phyloP scores from a whole-genome alignment of 1,140 invertebrate genomes.

The Lasioglossum albipes region DNA sequence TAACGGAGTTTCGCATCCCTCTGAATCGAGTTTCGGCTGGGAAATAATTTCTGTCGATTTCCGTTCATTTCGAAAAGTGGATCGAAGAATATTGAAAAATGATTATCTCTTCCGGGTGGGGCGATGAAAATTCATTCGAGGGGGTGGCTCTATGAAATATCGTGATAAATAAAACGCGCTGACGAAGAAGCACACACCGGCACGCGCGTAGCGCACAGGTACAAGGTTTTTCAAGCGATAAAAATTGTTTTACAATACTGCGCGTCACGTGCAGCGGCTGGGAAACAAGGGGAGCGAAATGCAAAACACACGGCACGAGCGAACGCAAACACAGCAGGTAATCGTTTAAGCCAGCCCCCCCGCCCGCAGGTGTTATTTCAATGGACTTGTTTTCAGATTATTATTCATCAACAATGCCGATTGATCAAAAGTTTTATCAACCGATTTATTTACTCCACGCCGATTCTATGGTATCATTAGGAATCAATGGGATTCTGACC shows the following conservation, averaged over 20 bases:
- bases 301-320: constrained; percentile 21
- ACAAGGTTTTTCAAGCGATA: constrained; percentile 19
- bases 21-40: neutral
- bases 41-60: neutral
- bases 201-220: neutral
- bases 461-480: neutral
- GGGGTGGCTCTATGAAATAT: neutral
- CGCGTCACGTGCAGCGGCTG: constrained; percentile 26
- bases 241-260: constrained; percentile 44
- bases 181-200: neutral
- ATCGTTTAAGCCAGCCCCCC: constrained; percentile 10
- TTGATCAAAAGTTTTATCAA: neutral
- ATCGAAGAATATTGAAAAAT: neutral
- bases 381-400: constrained; percentile 13
- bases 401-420: neutral
- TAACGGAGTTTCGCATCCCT: too few species aligned
- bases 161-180: constrained; percentile 4
- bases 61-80: neutral
- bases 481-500: too few species aligned
- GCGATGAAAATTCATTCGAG: neutral
- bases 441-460: neutral
- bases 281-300: constrained; percentile 39
- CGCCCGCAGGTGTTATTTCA: constrained; percentile 2
- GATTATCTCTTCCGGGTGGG: neutral
- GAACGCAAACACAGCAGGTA: constrained; percentile 6